Evolutionary conservation across 2,797 vertebrate species (phyloP), one percentile per base, ranked within the genome.

Genomic region (Chloroceryle inda): DNA sequence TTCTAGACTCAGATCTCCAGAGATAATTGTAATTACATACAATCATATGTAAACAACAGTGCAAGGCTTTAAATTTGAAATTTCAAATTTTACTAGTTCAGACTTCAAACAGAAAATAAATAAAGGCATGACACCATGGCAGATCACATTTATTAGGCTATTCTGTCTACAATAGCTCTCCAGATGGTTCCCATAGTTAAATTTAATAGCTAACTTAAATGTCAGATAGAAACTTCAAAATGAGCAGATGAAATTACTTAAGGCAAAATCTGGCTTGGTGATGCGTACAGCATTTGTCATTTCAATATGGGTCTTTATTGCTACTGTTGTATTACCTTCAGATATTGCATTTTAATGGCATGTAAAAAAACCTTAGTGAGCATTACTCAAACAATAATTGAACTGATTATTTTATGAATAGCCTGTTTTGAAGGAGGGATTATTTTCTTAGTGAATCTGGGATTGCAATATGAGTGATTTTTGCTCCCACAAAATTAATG

Each of bases 171-270:
- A 68, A 6, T 23, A 84, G 23, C 20, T 81, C 35, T 84, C 59
- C 71, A 91, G 71, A 77, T 94, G 55, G 67, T 76, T 88, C 40
- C 11, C 8, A 52, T 37, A 50, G 13, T 81, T 89, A 33, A n/a
- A 47, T 85, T 90, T 91, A 82, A 52, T 35, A 79, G 18, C 33
- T 93, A 71, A 76, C 27, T 92, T 66, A 89, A 94, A 82, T 87
- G 47, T 59, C 74, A 90, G 77, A 59, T 31, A 86, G 37, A 82
- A 88, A 76, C 24, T 87, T 92, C 40, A 89, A 79, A 86, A 89
- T 73, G 37, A 76, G 23, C 37, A 77, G 59, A 49, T 79, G 38
- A 85, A 84, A 75, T 84, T 50, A 66, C 42, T 86, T 33, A 66
- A 72, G 50, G 38, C 55, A 92, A 93, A 86, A 84, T 88, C 52